Evolutionary conservation across 92 coral and sea anemone species (phyloP).

Genomic region (Bergia puertoricense): DNA sequence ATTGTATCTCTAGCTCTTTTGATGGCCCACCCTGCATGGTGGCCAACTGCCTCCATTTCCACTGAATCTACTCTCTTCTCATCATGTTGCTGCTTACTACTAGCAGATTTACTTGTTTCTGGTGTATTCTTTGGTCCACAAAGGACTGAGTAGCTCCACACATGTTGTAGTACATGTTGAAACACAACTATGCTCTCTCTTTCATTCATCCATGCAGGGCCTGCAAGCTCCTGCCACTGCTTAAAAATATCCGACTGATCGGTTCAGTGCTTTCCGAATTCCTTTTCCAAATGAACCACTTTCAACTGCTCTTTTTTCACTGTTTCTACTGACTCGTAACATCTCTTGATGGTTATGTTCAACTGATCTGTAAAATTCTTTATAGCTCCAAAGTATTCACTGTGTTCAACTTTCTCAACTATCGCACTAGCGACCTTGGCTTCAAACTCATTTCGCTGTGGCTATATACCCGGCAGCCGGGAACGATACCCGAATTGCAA

Average conservation of each 20-base stretch:
- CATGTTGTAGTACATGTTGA: neutral
- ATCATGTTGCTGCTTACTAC: neutral
- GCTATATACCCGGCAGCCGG: too few relatives aligned
- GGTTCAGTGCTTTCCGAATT: neutral
- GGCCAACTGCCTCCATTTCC: constrained; percentile 31
- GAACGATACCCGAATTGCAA: too few relatives aligned
- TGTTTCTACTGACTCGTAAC: constrained; percentile 23
- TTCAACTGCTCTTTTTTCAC: constrained; percentile 32
- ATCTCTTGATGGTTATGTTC: constrained; percentile 18
- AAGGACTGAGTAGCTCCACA: neutral
- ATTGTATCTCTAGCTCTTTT: constrained; percentile 41
- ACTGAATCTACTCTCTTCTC: constrained; percentile 2
- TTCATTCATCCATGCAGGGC: neutral
- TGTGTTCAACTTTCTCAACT: constrained; percentile 17
- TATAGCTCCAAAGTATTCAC: neutral
- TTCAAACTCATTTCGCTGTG: constrained; percentile 1
- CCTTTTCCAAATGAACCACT: constrained; percentile 24
- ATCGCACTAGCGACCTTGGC: constrained; percentile 16
- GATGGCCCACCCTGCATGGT: constrained; percentile 46
- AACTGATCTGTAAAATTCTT: constrained; percentile 14
- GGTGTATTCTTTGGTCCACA: neutral
- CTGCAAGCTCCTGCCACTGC: constrained; percentile 17
- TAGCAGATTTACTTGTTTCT: neutral
- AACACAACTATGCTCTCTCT: constrained; percentile 11
- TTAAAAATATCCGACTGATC: constrained; percentile 7